Conservation (phyloP, 2,888 invertebrate genomes). For the Apodemia mormo region DNA sequence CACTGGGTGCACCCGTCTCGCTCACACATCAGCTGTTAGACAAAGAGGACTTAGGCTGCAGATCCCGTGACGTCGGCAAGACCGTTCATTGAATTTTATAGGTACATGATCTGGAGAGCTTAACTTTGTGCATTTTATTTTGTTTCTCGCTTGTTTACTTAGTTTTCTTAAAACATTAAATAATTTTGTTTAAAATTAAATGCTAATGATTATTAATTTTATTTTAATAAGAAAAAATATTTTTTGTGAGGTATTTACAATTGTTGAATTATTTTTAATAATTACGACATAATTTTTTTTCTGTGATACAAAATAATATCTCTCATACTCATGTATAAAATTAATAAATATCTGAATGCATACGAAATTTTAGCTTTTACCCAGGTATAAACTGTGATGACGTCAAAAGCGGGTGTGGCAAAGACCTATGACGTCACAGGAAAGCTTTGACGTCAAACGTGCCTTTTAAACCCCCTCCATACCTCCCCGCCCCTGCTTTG, state of each 20-base stretch:
- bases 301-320: background rate
- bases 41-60: constrained; percentile 55
- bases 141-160: constrained; percentile 22
- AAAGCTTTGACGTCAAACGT: constrained; percentile 74
- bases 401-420: constrained; percentile 79
- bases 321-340: background rate
- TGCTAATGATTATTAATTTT: background rate
- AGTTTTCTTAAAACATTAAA: background rate
- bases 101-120: constrained; percentile 47
- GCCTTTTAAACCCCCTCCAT: constrained; percentile 45
- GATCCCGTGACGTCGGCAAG: constrained; percentile 66
- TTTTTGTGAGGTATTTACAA: background rate
- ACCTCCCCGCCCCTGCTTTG: constrained; percentile 49
- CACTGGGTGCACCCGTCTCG: constrained; percentile 56
- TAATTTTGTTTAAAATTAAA: background rate
- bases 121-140: constrained; percentile 53
- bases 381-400: constrained; percentile 54
- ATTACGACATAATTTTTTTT: background rate
- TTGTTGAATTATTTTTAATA: too few relatives aligned
- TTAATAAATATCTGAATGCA: background rate
- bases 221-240: background rate
- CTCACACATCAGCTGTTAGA: constrained; percentile 46
- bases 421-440: constrained; percentile 73
- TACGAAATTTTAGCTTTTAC: background rate
- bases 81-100: constrained; percentile 77